phyloP scores from a whole-genome alignment of 2,113 vertebrate species.

The Holacanthus passer region DNA sequence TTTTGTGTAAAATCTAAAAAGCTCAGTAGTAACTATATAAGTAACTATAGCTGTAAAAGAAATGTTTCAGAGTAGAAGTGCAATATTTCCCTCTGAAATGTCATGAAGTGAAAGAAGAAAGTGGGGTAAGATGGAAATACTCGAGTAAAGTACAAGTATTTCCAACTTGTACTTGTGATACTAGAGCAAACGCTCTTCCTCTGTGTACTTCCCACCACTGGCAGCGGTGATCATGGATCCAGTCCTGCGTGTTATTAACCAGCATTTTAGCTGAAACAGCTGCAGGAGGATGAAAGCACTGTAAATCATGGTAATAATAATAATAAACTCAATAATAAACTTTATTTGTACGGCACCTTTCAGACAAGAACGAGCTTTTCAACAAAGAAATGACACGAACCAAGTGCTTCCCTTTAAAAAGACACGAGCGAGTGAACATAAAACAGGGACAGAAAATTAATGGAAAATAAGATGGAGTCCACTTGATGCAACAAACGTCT shows the following conservation, averaged over 20 bases:
- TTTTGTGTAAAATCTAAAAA: neutral
- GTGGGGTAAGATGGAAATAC: neutral
- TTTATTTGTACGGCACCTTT: too few relatives aligned
- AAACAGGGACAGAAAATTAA: too few relatives aligned
- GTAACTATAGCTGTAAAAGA: too few relatives aligned
- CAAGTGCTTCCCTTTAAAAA: too few relatives aligned
- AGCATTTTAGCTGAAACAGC: slow-evolving; percentile 3
- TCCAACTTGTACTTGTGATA: neutral
- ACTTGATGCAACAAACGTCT: slow-evolving; percentile 35
- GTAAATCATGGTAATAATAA: too few relatives aligned
- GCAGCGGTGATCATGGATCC: neutral
- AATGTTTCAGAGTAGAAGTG: too few relatives aligned
- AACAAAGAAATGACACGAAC: too few relatives aligned
- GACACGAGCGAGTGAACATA: too few relatives aligned
- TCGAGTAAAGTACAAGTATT: neutral
- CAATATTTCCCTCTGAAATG: neutral
- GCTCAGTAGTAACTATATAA: neutral
- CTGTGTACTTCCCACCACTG: neutral
- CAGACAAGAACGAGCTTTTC: too few relatives aligned
- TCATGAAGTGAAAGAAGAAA: neutral
- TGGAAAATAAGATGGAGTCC: too few relatives aligned
- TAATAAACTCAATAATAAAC: too few relatives aligned
- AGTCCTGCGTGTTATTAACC: neutral
- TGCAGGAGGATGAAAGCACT: neutral
- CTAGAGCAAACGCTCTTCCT: neutral